Evolutionary conservation across 2,113 vertebrate species (phyloP), one percentile per base, ranked within the genome.

Genomic region (Rallus limicola): DNA sequence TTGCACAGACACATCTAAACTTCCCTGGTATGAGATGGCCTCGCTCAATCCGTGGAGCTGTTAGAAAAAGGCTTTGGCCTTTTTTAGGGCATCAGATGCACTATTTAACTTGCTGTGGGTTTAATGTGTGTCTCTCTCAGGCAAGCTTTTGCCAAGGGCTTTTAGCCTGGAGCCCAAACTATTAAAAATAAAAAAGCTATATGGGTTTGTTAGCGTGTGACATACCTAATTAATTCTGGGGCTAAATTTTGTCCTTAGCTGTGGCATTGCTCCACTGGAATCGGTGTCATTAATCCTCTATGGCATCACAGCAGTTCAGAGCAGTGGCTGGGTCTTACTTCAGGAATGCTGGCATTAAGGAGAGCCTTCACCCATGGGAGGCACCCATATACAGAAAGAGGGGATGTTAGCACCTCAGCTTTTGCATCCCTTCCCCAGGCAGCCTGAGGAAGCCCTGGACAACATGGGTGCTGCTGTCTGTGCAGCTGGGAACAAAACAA

Each of bases 391-490:
- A 16, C 5, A 29, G 38, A 34, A 53, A 53, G 33, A 31, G 53
- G 50, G 21, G 71, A 38, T 3, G 6, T 29, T 5, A 63, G 4
- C 71, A 40, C 18, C 76, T 65, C 59, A 31, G 53, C 69, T 24
- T 29, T 5, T 28, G 14, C 31, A 42, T 4, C 25, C 9, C 50
- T 17, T 62, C 50, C 50, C 48, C 46, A 29, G 46, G 58, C 82
- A 85, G 78, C 38, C 36, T 4, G 14, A 76, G 48, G 9, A 44
- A 68, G 50, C 23, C 26, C 24, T 33, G 69, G 20, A 21, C 5
- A 4, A 4, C 0, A 11, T 0, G 6, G 44, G 4, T 2, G 11
- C 53, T n/a, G 68, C 42, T 64, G 5, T 36, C 29, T 8, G 44
- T 24, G 42, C 72, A 34, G 71, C 79, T 63, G 84, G 77, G 80